Evolutionary conservation across 2,888 invertebrate species (phyloP), one percentile per base, ranked within the genome.

Genomic region (Agrypnus murinus): DNA sequence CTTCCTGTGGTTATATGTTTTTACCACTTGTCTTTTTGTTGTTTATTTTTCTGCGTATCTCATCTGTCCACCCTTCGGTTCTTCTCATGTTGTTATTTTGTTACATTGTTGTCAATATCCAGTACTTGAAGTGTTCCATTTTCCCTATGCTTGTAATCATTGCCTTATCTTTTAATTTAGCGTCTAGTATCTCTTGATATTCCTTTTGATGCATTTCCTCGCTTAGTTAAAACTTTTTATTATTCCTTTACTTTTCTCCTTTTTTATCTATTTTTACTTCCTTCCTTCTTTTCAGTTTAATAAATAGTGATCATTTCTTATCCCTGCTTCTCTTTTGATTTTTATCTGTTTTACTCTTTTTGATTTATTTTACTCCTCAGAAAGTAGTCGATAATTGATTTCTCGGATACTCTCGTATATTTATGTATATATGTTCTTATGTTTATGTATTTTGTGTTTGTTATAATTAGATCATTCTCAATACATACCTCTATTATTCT

Each of bases 401-500:
- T 46, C 19, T 46, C 57, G 10, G 8, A 40, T 58, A 43, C n/a
- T 58, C 58, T 43, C 43, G 43, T 58, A 31, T 19, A 58, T 38
- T 38, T 58, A 10, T 58, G 58, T 58, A 58, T 38, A 19, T 58
- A 9, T 15, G 38, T 58, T 10, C 19, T 17, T 40, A 40, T 58
- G n/a, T n/a, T n/a, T n/a, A n/a, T n/a, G 17, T 40, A 58, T 40
- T 38, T 58, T 58, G 58, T 38, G 58, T 58, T 53, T 43, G 45
- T 45, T 40, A 65, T 65, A 12, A 43, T 32, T 53, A 65, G 19
- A 31, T 55, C 19, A 14, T 65, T 50, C 40, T 65, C 43, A 31
- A 50, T 55, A 55, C 65, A 53, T 40, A 55, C 10, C 40, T 65
- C 40, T 65, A 55, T 65, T 66, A 59, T 46, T 43, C 66, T 66